phyloP scores from a whole-genome alignment of 1,140 invertebrate species.

The Caenorhabditis briggsae region DNA sequence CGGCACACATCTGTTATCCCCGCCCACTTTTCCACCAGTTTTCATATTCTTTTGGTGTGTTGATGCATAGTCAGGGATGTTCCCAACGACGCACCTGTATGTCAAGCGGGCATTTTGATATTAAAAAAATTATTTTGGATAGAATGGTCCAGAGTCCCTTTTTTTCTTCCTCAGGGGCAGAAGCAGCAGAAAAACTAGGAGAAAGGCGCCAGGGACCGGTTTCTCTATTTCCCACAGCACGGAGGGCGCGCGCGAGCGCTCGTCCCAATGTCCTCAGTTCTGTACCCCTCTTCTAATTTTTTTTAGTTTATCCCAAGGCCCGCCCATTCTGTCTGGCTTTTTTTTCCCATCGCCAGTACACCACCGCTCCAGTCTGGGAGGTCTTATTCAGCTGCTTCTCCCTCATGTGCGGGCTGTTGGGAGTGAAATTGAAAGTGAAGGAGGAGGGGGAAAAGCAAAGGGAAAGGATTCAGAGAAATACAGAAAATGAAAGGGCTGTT shows the following conservation, averaged over 20 bases:
- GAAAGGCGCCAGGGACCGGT: conserved; percentile 44
- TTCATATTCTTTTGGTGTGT: too few species aligned
- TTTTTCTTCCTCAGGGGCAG: not conserved
- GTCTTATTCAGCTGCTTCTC: not conserved
- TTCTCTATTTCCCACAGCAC: conserved; percentile 14
- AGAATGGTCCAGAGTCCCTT: not conserved
- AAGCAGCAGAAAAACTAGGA: conserved; percentile 7
- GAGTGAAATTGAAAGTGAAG: conserved; percentile 51
- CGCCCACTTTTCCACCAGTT: too few species aligned
- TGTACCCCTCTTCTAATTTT: not conserved
- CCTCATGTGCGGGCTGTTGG: not conserved
- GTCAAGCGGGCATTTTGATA: too few species aligned
- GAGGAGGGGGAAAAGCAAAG: not conserved
- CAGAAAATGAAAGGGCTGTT: conserved; percentile 20
- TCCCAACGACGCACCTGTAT: too few species aligned
- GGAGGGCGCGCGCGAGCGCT: conserved; percentile 41
- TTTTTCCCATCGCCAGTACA: conserved; percentile 24
- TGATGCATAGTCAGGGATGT: too few species aligned
- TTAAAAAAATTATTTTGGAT: too few species aligned
- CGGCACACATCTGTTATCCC: not conserved
- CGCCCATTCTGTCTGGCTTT: conserved; percentile 21
- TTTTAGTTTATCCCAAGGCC: not conserved
- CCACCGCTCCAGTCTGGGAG: not conserved
- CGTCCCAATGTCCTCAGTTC: conserved; percentile 49
- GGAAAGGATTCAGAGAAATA: not conserved